A percentile compares a stretch with the other conserved stretches of the same genome.
phyloP scores from a whole-genome alignment of 1,140 invertebrate genomes.

The Lerema accius region DNA sequence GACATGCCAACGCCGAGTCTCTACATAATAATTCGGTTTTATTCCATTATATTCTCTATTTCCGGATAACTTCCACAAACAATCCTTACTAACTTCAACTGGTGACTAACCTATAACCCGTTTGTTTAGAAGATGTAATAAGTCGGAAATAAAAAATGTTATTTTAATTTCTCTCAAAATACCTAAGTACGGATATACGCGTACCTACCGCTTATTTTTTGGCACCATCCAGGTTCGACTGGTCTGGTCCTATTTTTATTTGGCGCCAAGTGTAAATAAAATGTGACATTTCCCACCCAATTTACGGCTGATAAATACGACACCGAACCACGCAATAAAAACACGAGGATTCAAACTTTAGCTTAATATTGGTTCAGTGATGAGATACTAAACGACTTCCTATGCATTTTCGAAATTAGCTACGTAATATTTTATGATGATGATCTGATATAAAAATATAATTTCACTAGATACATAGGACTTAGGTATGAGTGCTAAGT shows the following conservation, averaged over 20 bases:
- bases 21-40: background rate
- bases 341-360: background rate
- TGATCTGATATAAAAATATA: too few species aligned
- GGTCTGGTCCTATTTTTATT: constrained; percentile 55
- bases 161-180: constrained; percentile 20
- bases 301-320: constrained; percentile 20
- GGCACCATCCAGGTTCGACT: constrained; percentile 54
- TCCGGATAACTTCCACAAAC: background rate
- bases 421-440: too few species aligned
- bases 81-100: background rate
- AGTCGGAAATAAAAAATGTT: too few species aligned
- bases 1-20: background rate
- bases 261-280: constrained; percentile 78
- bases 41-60: constrained; percentile 8
- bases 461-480: too few species aligned
- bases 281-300: constrained; percentile 39
- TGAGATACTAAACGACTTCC: constrained; percentile 1
- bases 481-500: too few species aligned
- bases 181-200: constrained; percentile 36
- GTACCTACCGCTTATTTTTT: constrained; percentile 57
- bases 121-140: too few species aligned
- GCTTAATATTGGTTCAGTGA: constrained; percentile 1
- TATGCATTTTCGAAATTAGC: background rate
- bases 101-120: too few species aligned
- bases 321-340: constrained; percentile 11